Base-by-base conservation (phyloP, 2,113 vertebrate genomes). In the Nothocercus nigrocapillus region DNA sequence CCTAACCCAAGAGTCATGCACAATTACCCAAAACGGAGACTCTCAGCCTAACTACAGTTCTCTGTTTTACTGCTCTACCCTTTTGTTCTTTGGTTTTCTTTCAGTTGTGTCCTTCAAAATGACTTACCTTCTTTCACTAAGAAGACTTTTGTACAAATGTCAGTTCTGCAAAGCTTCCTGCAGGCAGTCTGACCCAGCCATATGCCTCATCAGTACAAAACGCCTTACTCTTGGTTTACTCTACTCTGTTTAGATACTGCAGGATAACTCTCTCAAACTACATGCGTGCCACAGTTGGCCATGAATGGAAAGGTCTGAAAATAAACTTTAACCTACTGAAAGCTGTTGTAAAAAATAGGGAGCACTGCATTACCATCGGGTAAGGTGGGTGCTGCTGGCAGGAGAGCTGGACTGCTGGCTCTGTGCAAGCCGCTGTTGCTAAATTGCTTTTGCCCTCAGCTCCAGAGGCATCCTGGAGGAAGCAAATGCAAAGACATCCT, bases 401-500 rank as follows among this genome's bases (percentile, higher is more conserved):
- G 22, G 0, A 70, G 67, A 87, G 68, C 12, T 32, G 49, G 10
- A 67, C 16, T 93, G 67, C 74, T 85, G 85, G 75, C 49, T 91
- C 40, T 19, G 44, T 28, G 32, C 40, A 67, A 38, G 30, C 45
- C 85, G 30, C 82, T 86, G 59, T 74, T 94, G 91, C 82, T 85
- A 72, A 95, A 91, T 89, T 94, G 47, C 38, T 90, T 90, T 72
- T 36, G n/a, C 54, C 58, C 25, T 78, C 61, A 77, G 38, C 79
- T 97, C 88, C 82, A 56, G 91, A 93, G 79, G 75, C 36, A 63
- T 49, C 61, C 27, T 34, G n/a, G 32, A 89, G n/a, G 64, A 89
- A 92, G 74, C 85, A 89, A 95, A 87, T 93, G 82, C 86, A 90
- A 82, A 78, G 56, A 76, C 11, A 82, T 28, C 42, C 36, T 88